Conservation (phyloP, 2,888 invertebrate species). For the Azorinus chamasolen region DNA sequence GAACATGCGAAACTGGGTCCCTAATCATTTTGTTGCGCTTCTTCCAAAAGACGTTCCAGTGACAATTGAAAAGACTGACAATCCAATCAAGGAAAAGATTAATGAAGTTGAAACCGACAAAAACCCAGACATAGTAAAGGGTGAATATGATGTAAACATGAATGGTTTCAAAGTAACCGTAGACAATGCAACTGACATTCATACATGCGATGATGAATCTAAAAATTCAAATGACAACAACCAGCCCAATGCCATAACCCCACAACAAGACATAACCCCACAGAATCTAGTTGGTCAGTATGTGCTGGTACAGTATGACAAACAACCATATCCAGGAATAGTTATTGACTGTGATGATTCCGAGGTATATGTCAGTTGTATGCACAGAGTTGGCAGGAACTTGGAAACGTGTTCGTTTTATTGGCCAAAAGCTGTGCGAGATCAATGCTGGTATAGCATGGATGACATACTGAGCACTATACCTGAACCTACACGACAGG, state of each 20-base stretch:
- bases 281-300: no score
- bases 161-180: no score
- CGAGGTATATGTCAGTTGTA: not conserved
- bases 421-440: no score
- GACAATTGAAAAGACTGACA: not conserved
- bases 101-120: not conserved
- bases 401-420: not conserved
- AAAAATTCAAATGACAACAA: no score
- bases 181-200: no score
- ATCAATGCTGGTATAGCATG: no score
- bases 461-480: no score
- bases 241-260: no score
- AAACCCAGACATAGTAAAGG: not conserved
- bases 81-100: not conserved
- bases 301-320: no score
- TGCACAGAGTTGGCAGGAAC: constrained; percentile 2
- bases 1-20: not conserved
- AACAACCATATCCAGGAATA: no score
- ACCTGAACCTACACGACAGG: no score
- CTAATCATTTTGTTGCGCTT: constrained; percentile 6
- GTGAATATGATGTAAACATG: not conserved
- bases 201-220: no score
- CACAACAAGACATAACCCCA: not conserved
- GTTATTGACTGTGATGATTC: not conserved
- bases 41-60: not conserved